These are phyloP conservation scores for Elegia similella DNA, from an alignment of 2,888 invertebrate species.

Conservation along the genomic window DNA sequence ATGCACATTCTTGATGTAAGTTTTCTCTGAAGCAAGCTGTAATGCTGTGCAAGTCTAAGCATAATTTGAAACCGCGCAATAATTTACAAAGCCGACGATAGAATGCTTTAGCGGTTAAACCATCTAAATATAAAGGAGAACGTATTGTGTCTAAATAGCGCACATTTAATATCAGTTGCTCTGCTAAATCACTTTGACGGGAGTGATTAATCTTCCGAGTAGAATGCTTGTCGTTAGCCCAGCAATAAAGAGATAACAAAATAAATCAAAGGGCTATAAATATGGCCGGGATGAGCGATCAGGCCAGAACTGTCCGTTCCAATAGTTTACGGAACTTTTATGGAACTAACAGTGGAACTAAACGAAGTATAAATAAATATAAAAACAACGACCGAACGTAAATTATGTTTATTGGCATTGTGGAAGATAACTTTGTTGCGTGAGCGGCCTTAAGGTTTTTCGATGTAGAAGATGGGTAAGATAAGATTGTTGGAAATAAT, in stretches of 20 bases:
- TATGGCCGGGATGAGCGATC: slow-evolving; percentile 73
- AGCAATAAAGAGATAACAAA: slow-evolving; percentile 80
- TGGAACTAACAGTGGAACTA: slow-evolving; percentile 59
- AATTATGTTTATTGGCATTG: slow-evolving; percentile 66
- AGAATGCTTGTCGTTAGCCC: slow-evolving; percentile 78
- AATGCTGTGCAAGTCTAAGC: neutral
- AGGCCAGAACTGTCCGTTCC: slow-evolving; percentile 66
- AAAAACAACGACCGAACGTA: slow-evolving; percentile 63
- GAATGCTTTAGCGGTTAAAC: slow-evolving; percentile 61
- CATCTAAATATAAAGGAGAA: slow-evolving; percentile 69
- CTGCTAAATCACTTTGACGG: slow-evolving; percentile 79
- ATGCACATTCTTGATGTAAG: neutral
- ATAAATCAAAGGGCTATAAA: slow-evolving; percentile 80
- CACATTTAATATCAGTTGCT: slow-evolving; percentile 78
- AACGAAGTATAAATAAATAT: slow-evolving; percentile 66
- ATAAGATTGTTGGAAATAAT: neutral
- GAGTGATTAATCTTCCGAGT: slow-evolving; percentile 76
- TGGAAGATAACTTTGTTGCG: slow-evolving; percentile 50
- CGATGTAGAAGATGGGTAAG: neutral
- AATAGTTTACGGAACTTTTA: slow-evolving; percentile 74
- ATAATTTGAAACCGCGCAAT: slow-evolving; percentile 31
- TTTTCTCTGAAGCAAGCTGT: neutral
- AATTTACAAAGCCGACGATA: slow-evolving; percentile 56
- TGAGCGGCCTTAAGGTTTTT: slow-evolving; percentile 25
- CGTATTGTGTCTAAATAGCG: slow-evolving; percentile 73